A percentile compares a stretch with the other conserved stretches of the same genome.
Evolutionary conservation across 2,888 invertebrate genomes (phyloP).

Genomic region (Molorchus minor): DNA sequence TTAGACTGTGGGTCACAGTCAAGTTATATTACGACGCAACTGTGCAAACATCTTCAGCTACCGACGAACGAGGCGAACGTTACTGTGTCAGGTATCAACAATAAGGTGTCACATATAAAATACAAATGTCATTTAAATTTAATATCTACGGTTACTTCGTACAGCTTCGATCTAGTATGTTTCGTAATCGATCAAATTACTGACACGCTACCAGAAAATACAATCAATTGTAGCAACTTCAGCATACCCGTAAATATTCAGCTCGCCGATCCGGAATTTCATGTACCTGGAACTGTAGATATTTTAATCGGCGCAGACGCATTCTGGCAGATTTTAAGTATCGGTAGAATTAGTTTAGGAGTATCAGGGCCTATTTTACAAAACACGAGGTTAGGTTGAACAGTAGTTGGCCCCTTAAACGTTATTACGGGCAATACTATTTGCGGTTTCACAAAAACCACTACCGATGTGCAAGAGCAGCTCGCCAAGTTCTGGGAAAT

Average conservation of each 20-base stretch:
- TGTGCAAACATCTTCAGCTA: conserved; percentile 28
- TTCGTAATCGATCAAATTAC: conserved; percentile 30
- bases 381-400: conserved; percentile 10
- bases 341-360: not conserved
- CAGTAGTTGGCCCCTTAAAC: not conserved
- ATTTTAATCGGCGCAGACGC: conserved; percentile 21
- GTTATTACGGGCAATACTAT: not conserved
- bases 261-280: conserved; percentile 28
- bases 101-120: too few species aligned
- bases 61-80: not conserved
- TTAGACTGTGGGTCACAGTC: conserved; percentile 32
- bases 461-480: not conserved
- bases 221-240: conserved; percentile 19
- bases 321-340: conserved; percentile 4
- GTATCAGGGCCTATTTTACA: conserved; percentile 1
- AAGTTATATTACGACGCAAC: conserved; percentile 24
- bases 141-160: too few species aligned
- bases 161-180: conserved; percentile 25
- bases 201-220: not conserved
- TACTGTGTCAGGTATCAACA: too few species aligned
- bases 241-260: conserved; percentile 19
- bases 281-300: conserved; percentile 25
- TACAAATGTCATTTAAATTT: too few species aligned
- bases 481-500: conserved; percentile 11
- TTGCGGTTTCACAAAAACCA: conserved; percentile 5